phyloP scores from a whole-genome alignment of 2,797 vertebrate species.

The Aythya fuligula region DNA sequence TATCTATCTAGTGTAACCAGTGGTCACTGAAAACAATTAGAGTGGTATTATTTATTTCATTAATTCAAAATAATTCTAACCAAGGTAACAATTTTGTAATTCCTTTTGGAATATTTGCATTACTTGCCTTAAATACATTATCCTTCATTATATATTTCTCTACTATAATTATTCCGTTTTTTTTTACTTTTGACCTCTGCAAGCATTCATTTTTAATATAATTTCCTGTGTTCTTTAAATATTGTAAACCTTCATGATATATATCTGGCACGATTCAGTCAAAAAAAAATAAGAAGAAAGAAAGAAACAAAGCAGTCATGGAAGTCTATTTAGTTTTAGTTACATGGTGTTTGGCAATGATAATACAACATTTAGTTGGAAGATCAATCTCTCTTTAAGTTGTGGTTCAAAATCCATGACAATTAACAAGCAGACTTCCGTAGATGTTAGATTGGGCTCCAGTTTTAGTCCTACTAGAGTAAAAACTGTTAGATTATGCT shows the following conservation, averaged over 20 bases:
- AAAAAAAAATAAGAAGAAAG: not conserved
- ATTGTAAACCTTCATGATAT: not conserved
- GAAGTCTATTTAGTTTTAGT: not conserved
- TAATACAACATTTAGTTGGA: not conserved
- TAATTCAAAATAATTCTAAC: conserved; percentile 24
- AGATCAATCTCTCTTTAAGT: not conserved
- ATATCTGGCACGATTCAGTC: not conserved
- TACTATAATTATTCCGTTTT: not conserved
- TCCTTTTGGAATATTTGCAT: not conserved
- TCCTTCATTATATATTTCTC: not conserved
- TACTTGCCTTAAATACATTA: not conserved
- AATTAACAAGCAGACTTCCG: not conserved
- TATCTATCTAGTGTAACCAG: not conserved
- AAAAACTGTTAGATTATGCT: not conserved
- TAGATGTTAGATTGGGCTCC: not conserved
- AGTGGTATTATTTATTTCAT: not conserved
- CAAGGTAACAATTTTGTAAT: not conserved
- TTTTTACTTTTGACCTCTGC: not conserved
- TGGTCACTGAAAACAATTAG: not conserved
- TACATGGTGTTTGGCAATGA: not conserved
- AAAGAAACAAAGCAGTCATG: not conserved
- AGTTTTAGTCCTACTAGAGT: not conserved
- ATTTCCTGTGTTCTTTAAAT: not conserved
- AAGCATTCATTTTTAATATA: not conserved
- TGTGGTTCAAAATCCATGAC: not conserved